Conservation (phyloP, 2,888 invertebrate species). For the Hymenopus coronatus region DNA sequence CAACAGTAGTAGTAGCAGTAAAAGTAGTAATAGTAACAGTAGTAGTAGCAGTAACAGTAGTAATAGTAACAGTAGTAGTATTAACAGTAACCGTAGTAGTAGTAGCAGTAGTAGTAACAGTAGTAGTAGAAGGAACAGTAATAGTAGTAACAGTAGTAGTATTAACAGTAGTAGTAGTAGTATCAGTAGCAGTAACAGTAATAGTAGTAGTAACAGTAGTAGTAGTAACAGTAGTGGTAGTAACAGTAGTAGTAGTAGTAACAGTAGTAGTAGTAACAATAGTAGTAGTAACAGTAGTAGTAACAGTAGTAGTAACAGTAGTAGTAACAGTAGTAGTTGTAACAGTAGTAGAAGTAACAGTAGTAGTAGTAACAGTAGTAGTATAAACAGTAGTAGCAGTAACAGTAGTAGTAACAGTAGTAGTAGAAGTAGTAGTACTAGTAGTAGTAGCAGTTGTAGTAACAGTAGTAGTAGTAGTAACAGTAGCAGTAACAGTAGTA, state of each 20-base stretch:
- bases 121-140: neutral
- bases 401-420: neutral
- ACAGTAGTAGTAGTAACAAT: neutral
- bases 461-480: neutral
- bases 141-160: neutral
- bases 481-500: neutral
- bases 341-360: neutral
- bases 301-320: neutral
- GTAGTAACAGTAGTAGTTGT: neutral
- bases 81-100: neutral
- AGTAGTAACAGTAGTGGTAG: neutral
- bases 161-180: neutral
- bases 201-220: neutral
- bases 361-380: neutral
- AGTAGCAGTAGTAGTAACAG: neutral
- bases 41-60: neutral
- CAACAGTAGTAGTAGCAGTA: neutral
- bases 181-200: neutral
- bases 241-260: neutral
- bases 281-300: neutral
- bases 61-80: neutral
- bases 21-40: neutral
- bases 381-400: too few species aligned
- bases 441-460: neutral
- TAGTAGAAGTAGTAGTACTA: neutral